phyloP scores from a whole-genome alignment of 1,140 invertebrate genomes.

The Antheraea pernyi region DNA sequence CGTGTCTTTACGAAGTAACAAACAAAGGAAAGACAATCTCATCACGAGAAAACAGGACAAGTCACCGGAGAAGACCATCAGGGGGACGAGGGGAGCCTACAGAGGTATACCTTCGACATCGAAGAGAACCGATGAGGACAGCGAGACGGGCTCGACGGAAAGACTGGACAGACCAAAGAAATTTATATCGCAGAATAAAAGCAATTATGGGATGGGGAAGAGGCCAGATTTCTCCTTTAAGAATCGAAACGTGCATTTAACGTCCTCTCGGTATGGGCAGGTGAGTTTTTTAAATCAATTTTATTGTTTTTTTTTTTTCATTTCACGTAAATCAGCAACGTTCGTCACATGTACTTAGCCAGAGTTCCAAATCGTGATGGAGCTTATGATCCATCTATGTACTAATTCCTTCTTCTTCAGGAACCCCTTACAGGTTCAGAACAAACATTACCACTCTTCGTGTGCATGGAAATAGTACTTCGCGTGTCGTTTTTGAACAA shows the following conservation, averaged over 20 bases:
- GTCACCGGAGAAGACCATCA: slow-evolving; percentile 73
- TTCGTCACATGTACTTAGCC: too few species aligned
- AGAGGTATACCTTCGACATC: slow-evolving; percentile 61
- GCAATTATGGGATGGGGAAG: slow-evolving; percentile 68
- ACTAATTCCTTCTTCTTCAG: too few species aligned
- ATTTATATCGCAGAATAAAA: slow-evolving; percentile 67
- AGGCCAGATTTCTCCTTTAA: slow-evolving; percentile 71
- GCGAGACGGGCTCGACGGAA: slow-evolving; percentile 59
- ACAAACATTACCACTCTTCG: too few species aligned
- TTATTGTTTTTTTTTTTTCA: neutral
- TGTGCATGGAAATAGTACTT: too few species aligned
- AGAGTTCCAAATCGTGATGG: too few species aligned
- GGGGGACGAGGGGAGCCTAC: slow-evolving; percentile 66
- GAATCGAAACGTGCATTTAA: slow-evolving; percentile 71
- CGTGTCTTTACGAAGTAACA: slow-evolving; percentile 64
- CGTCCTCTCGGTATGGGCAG: slow-evolving; percentile 74
- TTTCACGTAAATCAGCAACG: too few species aligned
- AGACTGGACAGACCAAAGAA: slow-evolving; percentile 75
- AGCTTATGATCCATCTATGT: too few species aligned
- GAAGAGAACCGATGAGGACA: slow-evolving; percentile 61
- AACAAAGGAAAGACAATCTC: slow-evolving; percentile 72
- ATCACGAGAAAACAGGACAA: slow-evolving; percentile 77
- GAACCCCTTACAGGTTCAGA: too few species aligned
- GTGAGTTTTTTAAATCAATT: slow-evolving; percentile 41
- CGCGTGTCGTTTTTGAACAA: too few species aligned